Conservation (phyloP, 1,140 invertebrate genomes). For the Agraylea sexmaculata region DNA sequence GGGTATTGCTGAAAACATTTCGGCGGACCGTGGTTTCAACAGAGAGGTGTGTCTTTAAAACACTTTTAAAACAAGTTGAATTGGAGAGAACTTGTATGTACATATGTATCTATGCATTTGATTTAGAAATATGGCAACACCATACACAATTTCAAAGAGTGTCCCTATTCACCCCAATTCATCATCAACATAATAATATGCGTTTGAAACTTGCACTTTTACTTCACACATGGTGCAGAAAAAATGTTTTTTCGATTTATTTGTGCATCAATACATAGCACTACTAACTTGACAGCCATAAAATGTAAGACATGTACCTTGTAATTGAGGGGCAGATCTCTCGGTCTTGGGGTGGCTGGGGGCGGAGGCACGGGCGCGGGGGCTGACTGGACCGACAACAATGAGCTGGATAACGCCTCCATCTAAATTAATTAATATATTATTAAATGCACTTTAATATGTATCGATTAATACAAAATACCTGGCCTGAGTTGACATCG, state of each 20-base stretch:
- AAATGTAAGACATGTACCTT: slow-evolving; percentile 29
- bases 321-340: slow-evolving; percentile 29
- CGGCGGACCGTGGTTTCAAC: too few species aligned
- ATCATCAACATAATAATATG: slow-evolving; percentile 1
- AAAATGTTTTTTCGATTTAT: background rate
- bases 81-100: too few species aligned
- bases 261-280: slow-evolving; percentile 22
- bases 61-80: too few species aligned
- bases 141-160: too few species aligned
- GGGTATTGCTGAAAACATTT: too few species aligned
- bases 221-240: background rate
- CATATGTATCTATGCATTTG: too few species aligned
- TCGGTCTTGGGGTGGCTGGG: slow-evolving; percentile 26
- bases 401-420: slow-evolving; percentile 26
- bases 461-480: background rate
- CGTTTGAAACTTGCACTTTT: slow-evolving; percentile 5
- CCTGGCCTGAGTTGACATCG: background rate
- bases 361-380: slow-evolving; percentile 22
- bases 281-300: too few species aligned
- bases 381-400: slow-evolving; percentile 30
- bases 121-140: too few species aligned
- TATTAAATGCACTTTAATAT: slow-evolving; percentile 1
- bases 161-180: background rate
- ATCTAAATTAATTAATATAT: slow-evolving; percentile 11
- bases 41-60: too few species aligned